Evolutionary conservation across 2,113 vertebrate species (phyloP).

Genomic region (Nematolebias whitei): DNA sequence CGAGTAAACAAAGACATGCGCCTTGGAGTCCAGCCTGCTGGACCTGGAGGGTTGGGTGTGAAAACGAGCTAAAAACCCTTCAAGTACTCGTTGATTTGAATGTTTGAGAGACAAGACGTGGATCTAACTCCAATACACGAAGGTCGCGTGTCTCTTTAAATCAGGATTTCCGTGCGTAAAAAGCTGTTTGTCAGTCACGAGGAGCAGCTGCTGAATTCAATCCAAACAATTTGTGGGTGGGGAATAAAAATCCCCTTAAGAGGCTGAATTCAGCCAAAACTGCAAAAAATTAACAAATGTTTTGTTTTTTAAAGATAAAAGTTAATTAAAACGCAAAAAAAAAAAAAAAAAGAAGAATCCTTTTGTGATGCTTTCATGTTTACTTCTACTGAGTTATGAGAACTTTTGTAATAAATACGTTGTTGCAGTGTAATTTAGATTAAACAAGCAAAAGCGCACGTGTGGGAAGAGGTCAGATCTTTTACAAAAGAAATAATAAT

Average conservation of each 20-base stretch:
- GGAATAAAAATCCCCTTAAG: slow-evolving; percentile 9
- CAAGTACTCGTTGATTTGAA: too few relatives aligned
- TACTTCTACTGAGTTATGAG: too few relatives aligned
- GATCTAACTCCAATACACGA: too few relatives aligned
- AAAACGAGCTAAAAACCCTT: not conserved
- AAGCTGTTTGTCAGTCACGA: too few relatives aligned
- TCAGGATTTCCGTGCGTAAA: too few relatives aligned
- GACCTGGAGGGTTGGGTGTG: not conserved
- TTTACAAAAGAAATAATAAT: slow-evolving; percentile 4
- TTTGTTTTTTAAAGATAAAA: too few relatives aligned
- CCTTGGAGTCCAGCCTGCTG: slow-evolving; percentile 34
- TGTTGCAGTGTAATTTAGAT: slow-evolving; percentile 1
- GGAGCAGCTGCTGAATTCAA: slow-evolving; percentile 27
- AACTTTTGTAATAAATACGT: not conserved
- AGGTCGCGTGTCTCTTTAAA: too few relatives aligned
- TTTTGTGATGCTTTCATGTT: too few relatives aligned
- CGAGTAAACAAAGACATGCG: slow-evolving; percentile 49
- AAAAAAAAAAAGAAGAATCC: not conserved
- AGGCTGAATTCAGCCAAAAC: too few relatives aligned
- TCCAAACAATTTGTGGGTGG: slow-evolving; percentile 34
- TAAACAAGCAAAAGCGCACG: not conserved
- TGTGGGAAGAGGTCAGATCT: too few relatives aligned
- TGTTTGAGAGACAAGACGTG: too few relatives aligned
- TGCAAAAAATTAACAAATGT: slow-evolving; percentile 12
- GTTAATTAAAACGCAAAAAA: too few relatives aligned